Base-by-base conservation (phyloP, 2,888 invertebrate genomes). In the Drosophila peninsularis region DNA sequence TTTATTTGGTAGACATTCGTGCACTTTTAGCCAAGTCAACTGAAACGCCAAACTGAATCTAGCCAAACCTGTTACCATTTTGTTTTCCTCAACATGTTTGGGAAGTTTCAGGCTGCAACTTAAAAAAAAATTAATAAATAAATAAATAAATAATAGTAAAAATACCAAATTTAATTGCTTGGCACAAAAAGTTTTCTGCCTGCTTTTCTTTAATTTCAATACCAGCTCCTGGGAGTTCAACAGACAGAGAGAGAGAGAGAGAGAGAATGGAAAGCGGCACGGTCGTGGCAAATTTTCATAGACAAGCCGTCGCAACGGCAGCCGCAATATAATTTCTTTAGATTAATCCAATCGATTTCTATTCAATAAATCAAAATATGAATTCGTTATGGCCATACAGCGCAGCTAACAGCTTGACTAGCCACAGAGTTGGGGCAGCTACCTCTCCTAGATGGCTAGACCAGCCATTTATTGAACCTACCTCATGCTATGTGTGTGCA, bases 341-440 rank as follows among this genome's bases (percentile, higher is more conserved):
- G 78, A 80, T 84, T 90, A 85, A 88, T 89, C 86, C 86, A 84
- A 90, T 90, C 83, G 87, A 88, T 89, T 90, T 90, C 89, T 80
- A 86, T 85, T 90, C 80, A 90, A 90, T 90, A 90, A 90, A 90
- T 90, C 90, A 90, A 90, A 90, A 82, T 84, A 77, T 80, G 82
- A 75, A 89, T 90, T 90, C 89, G 90, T 78, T 90, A 84, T 89
- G 90, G 89, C 77, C 82, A 72, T 79, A 79, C 83, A 85, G 78
- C 86, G 62, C 73, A 73, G 73, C 76, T 73, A 76, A 76, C 76
- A 78, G 45, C 78, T 60, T 65, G 60, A 55, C 62, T 66, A 61
- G 55, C 57, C 47, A 58, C 60, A 55, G 52, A 58, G 75, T 66
- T 70, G 71, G 57, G 37, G 62, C 58, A 72, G 68, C 73, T 78